phyloP scores from a whole-genome alignment of 1,140 invertebrate species.

The Lepidotrigona ventralis region DNA sequence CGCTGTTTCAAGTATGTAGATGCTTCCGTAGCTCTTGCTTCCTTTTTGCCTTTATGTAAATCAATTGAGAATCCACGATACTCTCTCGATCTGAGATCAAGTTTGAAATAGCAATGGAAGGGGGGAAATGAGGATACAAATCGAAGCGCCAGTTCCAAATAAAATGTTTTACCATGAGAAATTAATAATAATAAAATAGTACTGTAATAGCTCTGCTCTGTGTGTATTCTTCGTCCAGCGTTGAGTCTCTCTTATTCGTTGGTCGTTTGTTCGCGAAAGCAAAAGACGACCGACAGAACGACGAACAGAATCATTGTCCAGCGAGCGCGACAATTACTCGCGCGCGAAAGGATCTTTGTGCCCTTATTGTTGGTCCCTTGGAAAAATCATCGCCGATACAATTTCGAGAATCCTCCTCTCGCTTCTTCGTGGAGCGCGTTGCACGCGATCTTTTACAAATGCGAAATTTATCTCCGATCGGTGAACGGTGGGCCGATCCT shows the following conservation, averaged over 20 bases:
- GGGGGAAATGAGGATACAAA: background rate
- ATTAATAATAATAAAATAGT: too few relatives aligned
- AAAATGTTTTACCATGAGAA: background rate
- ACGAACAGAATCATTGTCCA: conserved; percentile 23
- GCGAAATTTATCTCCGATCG: conserved; percentile 70
- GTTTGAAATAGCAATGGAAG: background rate
- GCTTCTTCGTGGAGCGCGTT: background rate
- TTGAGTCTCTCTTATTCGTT: conserved; percentile 36
- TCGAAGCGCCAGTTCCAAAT: rapidly evolving
- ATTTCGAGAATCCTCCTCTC: conserved; percentile 32
- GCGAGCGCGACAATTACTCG: conserved; percentile 53
- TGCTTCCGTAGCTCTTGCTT: too few relatives aligned
- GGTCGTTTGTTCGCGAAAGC: conserved; percentile 46
- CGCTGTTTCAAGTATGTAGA: background rate
- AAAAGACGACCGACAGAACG: background rate
- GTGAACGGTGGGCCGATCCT: conserved; percentile 36
- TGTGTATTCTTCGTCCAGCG: background rate
- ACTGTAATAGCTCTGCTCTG: background rate
- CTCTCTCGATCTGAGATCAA: too few relatives aligned
- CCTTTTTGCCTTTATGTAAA: background rate
- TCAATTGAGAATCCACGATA: too few relatives aligned
- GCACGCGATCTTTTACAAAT: conserved; percentile 60
- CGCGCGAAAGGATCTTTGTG: background rate
- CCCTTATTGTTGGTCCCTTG: conserved; percentile 32
- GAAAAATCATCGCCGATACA: conserved; percentile 35